These are phyloP conservation scores for Metridium senile DNA, from an alignment of 92 coral and sea anemone genomes.

Conservation along the genomic window DNA sequence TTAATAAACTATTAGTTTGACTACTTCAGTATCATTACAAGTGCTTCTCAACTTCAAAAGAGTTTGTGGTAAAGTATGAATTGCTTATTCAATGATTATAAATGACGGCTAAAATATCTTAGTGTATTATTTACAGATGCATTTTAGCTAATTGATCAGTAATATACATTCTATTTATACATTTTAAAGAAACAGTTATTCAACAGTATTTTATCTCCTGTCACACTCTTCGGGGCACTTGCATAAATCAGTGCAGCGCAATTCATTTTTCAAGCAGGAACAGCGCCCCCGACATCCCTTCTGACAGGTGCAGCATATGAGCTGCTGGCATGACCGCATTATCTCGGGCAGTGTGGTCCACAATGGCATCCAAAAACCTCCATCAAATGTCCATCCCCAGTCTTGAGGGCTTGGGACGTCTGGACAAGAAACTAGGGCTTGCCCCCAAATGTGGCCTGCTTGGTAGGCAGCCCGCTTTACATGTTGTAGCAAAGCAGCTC, in stretches of 20 bases:
- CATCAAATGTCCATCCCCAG: slow-evolving; percentile 38
- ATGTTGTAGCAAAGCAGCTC: slow-evolving; percentile 51
- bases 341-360: slow-evolving; percentile 51
- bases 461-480: slow-evolving; percentile 38
- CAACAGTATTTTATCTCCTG: slow-evolving; percentile 6
- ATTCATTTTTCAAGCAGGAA: slow-evolving; percentile 40
- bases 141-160: background rate
- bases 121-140: background rate
- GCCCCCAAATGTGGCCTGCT: slow-evolving; percentile 49
- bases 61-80: too few relatives aligned
- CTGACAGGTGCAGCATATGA: slow-evolving; percentile 41
- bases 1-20: background rate
- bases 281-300: slow-evolving; percentile 55
- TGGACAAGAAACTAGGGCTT: slow-evolving; percentile 24
- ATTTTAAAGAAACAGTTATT: too few relatives aligned
- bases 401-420: slow-evolving; percentile 43
- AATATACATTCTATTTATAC: too few relatives aligned
- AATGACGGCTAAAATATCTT: background rate
- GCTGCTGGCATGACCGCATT: slow-evolving; percentile 41
- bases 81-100: too few relatives aligned
- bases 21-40: background rate
- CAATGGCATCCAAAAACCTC: slow-evolving; percentile 31
- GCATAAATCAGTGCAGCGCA: slow-evolving; percentile 32
- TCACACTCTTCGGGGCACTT: slow-evolving; percentile 31
- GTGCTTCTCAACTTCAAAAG: too few relatives aligned